Evolutionary conservation across 2,113 vertebrate species (phyloP), one percentile per base, ranked within the genome.

Genomic region (Chitala chitala): DNA sequence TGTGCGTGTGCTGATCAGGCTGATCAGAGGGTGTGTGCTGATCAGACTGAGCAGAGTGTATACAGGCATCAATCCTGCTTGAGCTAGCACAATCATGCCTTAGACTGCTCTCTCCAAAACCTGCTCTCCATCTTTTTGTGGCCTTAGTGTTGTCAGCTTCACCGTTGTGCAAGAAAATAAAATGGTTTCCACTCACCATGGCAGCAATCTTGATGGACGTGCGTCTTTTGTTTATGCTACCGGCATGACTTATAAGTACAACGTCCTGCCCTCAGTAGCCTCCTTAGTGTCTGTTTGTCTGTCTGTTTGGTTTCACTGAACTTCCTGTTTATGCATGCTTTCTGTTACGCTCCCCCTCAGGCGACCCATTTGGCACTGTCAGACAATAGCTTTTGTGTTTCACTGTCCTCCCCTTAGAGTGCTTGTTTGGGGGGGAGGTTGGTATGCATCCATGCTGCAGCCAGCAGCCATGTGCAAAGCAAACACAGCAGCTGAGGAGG

Each of bases 291-390:
- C 53, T 3, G 38, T 48, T 55, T 5, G 40, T 31, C 54, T 33
- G 44, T 29, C 22, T 29, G 22, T 69, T 44, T 22, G 15, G 24
- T 46, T 31, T 17, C 69, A 20, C 17, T 13, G 33, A 20, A 56
- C 69, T 71, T 71, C 69, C 69, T 56, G 69, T 56, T 55, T 56
- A 40, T 31, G 5, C n/a, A 40, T 10, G 29, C n/a, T 5, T 63
- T 20, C 59, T 33, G 31, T 9, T 1, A 36, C 29, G 15, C 29
- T 6, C 44, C 3, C n/a, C 15, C 42, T 38, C 4, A 9, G 42
- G n/a, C 38, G 2, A 3, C 26, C 44, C 26, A 2, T 44, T 20
- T 4, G 40, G 7, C 59, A 10, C 1, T 4, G 15, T 36, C 17
- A 66, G 64, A 33, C 29, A 33, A 17, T n/a, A 66, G 64, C 36